These are phyloP conservation scores for Cherax quadricarinatus DNA, from an alignment of 1,140 invertebrate species.

Conservation along the genomic window DNA sequence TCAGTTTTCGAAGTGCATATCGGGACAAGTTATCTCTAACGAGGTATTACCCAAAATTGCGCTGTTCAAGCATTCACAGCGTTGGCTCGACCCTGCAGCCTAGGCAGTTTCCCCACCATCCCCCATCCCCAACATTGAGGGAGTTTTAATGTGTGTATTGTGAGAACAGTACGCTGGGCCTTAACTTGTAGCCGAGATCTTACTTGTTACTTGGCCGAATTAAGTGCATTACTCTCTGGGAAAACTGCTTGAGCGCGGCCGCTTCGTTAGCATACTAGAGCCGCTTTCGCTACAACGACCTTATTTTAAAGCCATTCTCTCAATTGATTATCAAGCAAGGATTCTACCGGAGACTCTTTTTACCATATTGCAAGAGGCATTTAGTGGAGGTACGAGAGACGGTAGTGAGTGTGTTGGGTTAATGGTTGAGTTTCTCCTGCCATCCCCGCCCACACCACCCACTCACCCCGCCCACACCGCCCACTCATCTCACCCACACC, in stretches of 20 bases:
- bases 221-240: constrained; percentile 62
- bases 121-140: constrained; percentile 27
- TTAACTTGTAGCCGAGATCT: constrained; percentile 58
- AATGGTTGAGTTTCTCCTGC: not conserved
- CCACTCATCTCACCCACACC: not conserved
- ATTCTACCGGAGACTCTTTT: constrained; percentile 10
- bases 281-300: constrained; percentile 34
- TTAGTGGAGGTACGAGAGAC: not conserved
- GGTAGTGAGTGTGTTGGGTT: not conserved
- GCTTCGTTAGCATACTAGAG: constrained; percentile 58
- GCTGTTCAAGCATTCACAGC: constrained; percentile 67
- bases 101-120: constrained; percentile 31
- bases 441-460: constrained; percentile 1
- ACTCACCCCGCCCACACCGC: not conserved
- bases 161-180: constrained; percentile 40
- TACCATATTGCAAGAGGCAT: constrained; percentile 24
- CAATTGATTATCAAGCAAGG: constrained; percentile 52
- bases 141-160: constrained; percentile 60
- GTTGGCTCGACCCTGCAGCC: constrained; percentile 8
- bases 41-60: constrained; percentile 71
- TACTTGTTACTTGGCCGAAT: constrained; percentile 64
- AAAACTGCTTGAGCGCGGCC: constrained; percentile 30
- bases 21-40: constrained; percentile 70
- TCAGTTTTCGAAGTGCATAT: constrained; percentile 66
- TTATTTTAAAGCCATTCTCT: constrained; percentile 52